A percentile compares a stretch with the other conserved stretches of the same genome.
phyloP scores from a whole-genome alignment of 2,797 vertebrate species.

The Galago senegalensis region DNA sequence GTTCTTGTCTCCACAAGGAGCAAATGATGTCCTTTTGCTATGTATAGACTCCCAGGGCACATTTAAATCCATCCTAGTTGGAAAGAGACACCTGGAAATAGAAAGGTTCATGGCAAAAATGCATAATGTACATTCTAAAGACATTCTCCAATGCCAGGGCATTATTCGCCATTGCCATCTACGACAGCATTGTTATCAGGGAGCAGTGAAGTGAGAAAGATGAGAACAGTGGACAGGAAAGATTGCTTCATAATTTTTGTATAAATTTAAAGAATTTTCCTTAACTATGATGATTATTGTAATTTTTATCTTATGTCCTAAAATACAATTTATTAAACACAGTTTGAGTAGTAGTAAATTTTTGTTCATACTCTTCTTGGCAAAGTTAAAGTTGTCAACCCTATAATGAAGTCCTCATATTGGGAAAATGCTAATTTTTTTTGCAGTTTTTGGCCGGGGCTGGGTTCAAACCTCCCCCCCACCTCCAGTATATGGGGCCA shows the following conservation, averaged over 20 bases:
- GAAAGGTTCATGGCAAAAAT: constrained; percentile 29
- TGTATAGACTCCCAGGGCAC: constrained; percentile 20
- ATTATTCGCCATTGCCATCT: neutral
- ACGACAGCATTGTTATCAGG: neutral
- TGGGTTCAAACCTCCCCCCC: too few relatives aligned
- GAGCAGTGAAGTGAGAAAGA: neutral
- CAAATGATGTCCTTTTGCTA: constrained; percentile 51
- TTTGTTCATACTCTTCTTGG: constrained; percentile 19
- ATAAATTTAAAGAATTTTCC: neutral
- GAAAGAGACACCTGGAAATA: constrained; percentile 63
- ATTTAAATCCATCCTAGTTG: constrained; percentile 22
- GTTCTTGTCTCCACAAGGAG: constrained; percentile 47
- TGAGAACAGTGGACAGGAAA: neutral
- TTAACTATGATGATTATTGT: neutral
- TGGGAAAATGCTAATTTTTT: neutral
- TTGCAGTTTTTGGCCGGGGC: too few relatives aligned
- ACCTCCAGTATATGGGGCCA: too few relatives aligned
- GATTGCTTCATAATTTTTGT: neutral
- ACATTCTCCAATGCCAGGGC: neutral
- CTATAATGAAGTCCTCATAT: neutral
- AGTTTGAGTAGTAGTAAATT: neutral
- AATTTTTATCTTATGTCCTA: constrained; percentile 30
- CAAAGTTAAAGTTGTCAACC: neutral
- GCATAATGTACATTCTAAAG: neutral
- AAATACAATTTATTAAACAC: neutral